These are phyloP conservation scores for Alentia gelatinosa DNA, from an alignment of 2,888 invertebrate genomes.

Conservation along the genomic window DNA sequence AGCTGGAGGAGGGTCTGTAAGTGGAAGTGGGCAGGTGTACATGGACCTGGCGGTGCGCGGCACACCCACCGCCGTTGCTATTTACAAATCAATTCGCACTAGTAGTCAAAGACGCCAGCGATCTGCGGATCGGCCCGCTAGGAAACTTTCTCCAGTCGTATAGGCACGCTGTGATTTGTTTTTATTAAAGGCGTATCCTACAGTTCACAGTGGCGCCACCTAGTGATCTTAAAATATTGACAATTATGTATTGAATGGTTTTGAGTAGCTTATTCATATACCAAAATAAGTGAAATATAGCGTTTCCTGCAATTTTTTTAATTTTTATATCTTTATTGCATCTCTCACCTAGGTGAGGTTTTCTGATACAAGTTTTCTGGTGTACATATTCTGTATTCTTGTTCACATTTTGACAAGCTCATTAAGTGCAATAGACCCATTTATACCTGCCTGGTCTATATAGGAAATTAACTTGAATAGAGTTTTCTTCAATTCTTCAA, in stretches of 20 bases:
- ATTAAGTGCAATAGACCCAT: too few species aligned
- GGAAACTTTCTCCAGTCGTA: neutral
- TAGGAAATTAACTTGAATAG: too few species aligned
- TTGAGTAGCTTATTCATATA: neutral
- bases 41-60: neutral
- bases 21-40: neutral
- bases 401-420: too few species aligned
- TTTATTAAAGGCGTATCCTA: too few species aligned
- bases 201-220: neutral
- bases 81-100: constrained; percentile 22
- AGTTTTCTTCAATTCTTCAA: too few species aligned
- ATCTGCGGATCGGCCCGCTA: neutral
- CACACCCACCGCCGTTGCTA: neutral
- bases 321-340: too few species aligned
- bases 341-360: too few species aligned
- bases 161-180: neutral
- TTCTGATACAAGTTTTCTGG: too few species aligned
- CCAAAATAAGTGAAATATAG: neutral
- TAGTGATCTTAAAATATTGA: neutral
- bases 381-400: too few species aligned
- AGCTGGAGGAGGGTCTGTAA: neutral
- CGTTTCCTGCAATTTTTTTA: too few species aligned
- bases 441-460: too few species aligned
- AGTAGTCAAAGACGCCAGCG: neutral
- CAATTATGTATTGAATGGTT: neutral